Conservation (phyloP, 2,888 invertebrate genomes). For the Cybosia mesomella region DNA sequence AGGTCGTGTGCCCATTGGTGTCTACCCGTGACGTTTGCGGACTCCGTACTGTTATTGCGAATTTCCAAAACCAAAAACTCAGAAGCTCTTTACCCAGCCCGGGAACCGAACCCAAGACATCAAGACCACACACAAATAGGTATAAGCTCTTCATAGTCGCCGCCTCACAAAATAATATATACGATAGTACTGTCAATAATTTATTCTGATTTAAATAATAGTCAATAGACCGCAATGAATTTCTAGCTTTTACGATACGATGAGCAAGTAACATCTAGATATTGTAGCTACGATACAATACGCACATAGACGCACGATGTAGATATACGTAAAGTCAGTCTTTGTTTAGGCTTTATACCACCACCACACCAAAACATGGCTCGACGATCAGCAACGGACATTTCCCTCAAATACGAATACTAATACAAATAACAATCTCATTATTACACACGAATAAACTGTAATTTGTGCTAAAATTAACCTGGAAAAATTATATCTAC, state of each 20-base stretch:
- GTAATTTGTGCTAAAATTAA: constrained; percentile 68
- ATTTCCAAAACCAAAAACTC: no score
- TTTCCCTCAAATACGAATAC: constrained; percentile 62
- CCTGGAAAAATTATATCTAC: constrained; percentile 52
- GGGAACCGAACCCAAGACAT: no score
- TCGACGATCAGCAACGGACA: constrained; percentile 44
- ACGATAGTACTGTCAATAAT: constrained; percentile 52
- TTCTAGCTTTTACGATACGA: constrained; percentile 76
- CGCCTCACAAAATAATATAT: neutral
- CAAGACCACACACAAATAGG: no score
- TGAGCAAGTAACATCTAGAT: constrained; percentile 79
- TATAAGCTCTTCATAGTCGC: neutral
- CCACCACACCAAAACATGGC: constrained; percentile 46
- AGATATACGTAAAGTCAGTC: constrained; percentile 83
- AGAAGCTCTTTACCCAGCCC: no score
- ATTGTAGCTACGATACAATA: constrained; percentile 58
- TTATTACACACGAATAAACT: constrained; percentile 58
- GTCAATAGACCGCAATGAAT: constrained; percentile 83
- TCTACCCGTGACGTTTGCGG: no score
- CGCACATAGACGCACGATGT: constrained; percentile 65
- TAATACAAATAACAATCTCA: constrained; percentile 51
- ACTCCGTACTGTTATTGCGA: no score
- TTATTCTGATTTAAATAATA: constrained; percentile 70
- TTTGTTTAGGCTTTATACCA: constrained; percentile 78
- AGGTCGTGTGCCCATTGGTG: no score